Base-by-base conservation (phyloP, 2,888 invertebrate species). In the Helleia helle region DNA sequence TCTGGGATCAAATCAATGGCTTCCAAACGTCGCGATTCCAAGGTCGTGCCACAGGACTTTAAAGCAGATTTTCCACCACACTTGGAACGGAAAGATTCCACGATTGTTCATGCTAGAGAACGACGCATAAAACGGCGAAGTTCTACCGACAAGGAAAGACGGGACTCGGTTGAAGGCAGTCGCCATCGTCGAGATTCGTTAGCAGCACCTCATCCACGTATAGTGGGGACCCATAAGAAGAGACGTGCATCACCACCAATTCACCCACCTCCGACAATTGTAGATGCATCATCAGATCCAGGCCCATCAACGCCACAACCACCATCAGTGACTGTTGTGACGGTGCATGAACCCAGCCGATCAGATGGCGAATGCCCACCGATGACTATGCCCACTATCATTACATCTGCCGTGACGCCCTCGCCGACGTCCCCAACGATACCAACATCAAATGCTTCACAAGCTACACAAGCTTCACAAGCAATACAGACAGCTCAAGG, bases 321-420 rank as follows among this genome's bases (percentile, higher is more conserved):
- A n/a, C 72, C 34, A 4, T 34, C 74, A 38, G 83, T 86, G 1
- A 86, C 86, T 8, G 70, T 85, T 6, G 86, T 84, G 1, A 62
- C 71, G 15, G 73, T 79, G 24, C 81, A 80, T 54, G 84, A 77
- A 62, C 83, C 86, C 7, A 80, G 77, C 48, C 85, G 87, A 50
- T 86, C 88, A 1, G 90, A 90, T 52, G 87, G 88, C 30, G 87
- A 89, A 58, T 88, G 89, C 51, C 89, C 89, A 67, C 77, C 89
- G 11, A 89, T 79, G 71, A 67, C 66, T 1, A 80, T 81, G 79
- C 94, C 94, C 3, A 93, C 93, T 12, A 94, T 94, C 44, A 90
- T 94, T 38, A 94, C 89, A 57, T 93, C 93, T 28, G 92, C 92
- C 43, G 93, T 94, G 12, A 93, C 93, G 24, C 93, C 94, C 9